Evolutionary conservation across 2,888 invertebrate genomes (phyloP).

Genomic region (Cancer borealis): DNA sequence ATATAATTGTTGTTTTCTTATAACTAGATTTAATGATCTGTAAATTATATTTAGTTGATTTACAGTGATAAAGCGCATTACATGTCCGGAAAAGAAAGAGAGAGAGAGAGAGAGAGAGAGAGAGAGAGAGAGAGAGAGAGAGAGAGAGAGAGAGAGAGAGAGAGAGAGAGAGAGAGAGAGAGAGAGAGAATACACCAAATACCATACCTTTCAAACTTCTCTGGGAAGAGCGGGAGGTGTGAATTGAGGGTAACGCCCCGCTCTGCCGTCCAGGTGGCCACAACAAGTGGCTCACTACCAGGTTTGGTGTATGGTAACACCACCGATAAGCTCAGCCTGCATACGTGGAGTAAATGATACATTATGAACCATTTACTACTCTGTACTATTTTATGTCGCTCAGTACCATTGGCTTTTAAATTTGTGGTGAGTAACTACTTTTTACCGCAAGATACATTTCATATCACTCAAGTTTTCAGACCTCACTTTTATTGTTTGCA

Average conservation of each 20-base stretch:
- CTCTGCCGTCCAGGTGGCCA: constrained; percentile 11
- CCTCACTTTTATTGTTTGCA: too few species aligned
- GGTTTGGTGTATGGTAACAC: neutral
- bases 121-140: neutral
- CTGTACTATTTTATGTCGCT: neutral
- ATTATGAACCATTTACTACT: too few species aligned
- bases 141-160: constrained; percentile 1
- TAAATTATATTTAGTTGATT: too few species aligned
- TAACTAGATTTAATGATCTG: too few species aligned
- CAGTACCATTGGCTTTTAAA: neutral
- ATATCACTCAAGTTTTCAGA: too few species aligned
- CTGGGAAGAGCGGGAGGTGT: constrained; percentile 43
- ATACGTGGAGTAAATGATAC: neutral
- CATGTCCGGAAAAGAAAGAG: too few species aligned
- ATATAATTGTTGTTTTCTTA: too few species aligned
- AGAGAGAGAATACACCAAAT: neutral
- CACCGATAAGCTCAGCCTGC: neutral
- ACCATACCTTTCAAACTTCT: constrained; percentile 28
- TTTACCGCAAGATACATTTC: too few species aligned
- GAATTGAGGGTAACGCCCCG: constrained; percentile 7
- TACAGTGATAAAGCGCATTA: too few species aligned
- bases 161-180: constrained; percentile 1
- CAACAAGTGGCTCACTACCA: neutral
- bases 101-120: neutral
- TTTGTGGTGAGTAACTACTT: too few species aligned